Percentiles rank a stretch among this genome's conserved stretches.
Evolutionary conservation across 2,888 invertebrate genomes (phyloP).

Genomic region (Macrosiphum euphorbiae): DNA sequence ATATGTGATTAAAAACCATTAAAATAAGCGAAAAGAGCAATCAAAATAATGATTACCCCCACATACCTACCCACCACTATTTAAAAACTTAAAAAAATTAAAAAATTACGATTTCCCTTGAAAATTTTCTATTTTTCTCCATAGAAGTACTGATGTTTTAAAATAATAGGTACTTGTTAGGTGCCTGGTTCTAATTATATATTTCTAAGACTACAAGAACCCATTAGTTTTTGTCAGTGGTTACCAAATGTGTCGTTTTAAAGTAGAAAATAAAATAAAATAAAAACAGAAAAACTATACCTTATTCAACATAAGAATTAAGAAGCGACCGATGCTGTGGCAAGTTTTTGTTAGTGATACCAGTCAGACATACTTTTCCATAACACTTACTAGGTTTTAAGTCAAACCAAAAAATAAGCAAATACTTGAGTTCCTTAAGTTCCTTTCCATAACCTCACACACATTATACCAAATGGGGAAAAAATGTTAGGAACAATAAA

Average conservation of each 20-base stretch:
- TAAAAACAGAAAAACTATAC: not conserved
- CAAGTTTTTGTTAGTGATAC: not conserved
- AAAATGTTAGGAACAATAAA: not conserved
- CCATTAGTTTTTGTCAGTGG: not conserved
- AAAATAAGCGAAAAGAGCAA: not conserved
- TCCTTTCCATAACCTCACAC: not conserved
- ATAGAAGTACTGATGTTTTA: not conserved
- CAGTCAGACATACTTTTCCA: not conserved
- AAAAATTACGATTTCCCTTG: not conserved
- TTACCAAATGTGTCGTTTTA: not conserved
- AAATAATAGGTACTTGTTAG: not conserved
- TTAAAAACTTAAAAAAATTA: not conserved
- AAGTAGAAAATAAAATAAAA: not conserved
- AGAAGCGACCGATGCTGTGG: not conserved
- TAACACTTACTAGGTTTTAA: not conserved
- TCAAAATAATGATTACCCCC: not conserved
- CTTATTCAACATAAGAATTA: not conserved
- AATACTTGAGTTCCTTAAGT: not conserved
- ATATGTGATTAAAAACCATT: not conserved
- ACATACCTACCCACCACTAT: not conserved
- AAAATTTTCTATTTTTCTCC: not conserved
- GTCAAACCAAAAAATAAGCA: not conserved
- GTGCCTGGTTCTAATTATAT: not conserved
- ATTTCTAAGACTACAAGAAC: not conserved
- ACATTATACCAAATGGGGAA: not conserved